Conservation (phyloP, 2,888 invertebrate genomes). For the Liodrosophila aerea region DNA sequence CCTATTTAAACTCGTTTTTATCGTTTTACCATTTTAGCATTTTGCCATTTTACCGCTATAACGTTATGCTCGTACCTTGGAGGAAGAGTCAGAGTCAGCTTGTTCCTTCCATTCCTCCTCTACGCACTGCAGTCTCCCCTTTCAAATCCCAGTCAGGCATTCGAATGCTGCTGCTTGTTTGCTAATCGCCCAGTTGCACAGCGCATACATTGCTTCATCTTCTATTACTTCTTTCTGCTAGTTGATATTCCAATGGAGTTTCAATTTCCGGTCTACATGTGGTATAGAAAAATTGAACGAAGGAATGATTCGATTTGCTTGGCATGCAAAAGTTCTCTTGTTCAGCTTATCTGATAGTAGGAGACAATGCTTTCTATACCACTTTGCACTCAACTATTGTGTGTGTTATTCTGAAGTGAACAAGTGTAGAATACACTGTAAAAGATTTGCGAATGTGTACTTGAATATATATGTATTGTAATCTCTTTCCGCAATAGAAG, state of each 20-base stretch:
- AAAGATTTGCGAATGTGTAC: too few relatives aligned
- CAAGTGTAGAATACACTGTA: too few relatives aligned
- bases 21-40: constrained; percentile 29
- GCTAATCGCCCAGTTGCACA: constrained; percentile 51
- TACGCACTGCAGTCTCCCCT: constrained; percentile 46
- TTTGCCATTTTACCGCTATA: constrained; percentile 3
- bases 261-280: constrained; percentile 49
- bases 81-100: too few relatives aligned
- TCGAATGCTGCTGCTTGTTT: constrained; percentile 48
- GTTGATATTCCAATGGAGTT: constrained; percentile 61
- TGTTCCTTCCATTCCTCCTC: neutral
- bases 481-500: too few relatives aligned
- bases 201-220: constrained; percentile 3
- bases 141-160: constrained; percentile 46
- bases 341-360: too few relatives aligned
- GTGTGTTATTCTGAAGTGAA: too few relatives aligned
- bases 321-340: constrained; percentile 2
- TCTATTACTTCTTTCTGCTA: constrained; percentile 15
- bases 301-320: constrained; percentile 21
- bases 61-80: constrained; percentile 6
- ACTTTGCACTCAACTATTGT: too few relatives aligned
- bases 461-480: too few relatives aligned
- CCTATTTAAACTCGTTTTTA: constrained; percentile 61
- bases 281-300: neutral
- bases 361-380: too few relatives aligned